phyloP scores from a whole-genome alignment of 2,797 vertebrate species.

The Synaphobranchus kaupii region DNA sequence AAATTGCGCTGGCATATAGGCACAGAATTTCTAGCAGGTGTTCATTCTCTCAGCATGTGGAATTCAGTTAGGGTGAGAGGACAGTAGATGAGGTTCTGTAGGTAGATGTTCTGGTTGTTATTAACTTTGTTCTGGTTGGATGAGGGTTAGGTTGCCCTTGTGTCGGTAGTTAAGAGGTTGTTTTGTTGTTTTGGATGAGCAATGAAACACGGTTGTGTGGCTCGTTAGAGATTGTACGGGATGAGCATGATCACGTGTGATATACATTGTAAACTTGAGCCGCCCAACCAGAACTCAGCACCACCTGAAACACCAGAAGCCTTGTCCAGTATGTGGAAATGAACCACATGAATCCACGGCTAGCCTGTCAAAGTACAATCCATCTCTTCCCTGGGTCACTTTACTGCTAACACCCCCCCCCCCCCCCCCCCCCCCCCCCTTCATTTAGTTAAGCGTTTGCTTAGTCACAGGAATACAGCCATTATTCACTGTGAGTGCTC shows the following conservation, averaged over 20 bases:
- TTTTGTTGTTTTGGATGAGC: not conserved
- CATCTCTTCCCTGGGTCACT: not conserved
- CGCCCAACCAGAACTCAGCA: not conserved
- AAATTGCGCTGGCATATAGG: conserved; percentile 23
- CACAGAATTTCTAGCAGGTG: conserved; percentile 10
- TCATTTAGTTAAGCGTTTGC: conserved; percentile 2
- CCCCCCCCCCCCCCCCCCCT: not conserved
- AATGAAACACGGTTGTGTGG: not conserved
- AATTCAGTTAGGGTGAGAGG: conserved; percentile 20
- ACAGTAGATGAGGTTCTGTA: not conserved
- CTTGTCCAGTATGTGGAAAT: not conserved
- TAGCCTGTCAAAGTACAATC: not conserved
- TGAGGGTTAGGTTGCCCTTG: not conserved
- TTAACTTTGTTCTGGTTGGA: not conserved
- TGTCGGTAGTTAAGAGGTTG: not conserved
- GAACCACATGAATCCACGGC: conserved; percentile 16
- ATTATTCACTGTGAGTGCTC: not conserved
- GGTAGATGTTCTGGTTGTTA: not conserved
- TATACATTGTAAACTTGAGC: not conserved
- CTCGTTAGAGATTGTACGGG: not conserved
- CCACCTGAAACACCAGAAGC: not conserved
- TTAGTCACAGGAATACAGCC: not conserved
- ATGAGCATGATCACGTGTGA: not conserved
- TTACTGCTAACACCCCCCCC: not conserved
- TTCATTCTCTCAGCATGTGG: conserved; percentile 16